These are phyloP conservation scores for Saccostrea cuccullata DNA, from an alignment of 1,140 invertebrate genomes.

Conservation along the genomic window DNA sequence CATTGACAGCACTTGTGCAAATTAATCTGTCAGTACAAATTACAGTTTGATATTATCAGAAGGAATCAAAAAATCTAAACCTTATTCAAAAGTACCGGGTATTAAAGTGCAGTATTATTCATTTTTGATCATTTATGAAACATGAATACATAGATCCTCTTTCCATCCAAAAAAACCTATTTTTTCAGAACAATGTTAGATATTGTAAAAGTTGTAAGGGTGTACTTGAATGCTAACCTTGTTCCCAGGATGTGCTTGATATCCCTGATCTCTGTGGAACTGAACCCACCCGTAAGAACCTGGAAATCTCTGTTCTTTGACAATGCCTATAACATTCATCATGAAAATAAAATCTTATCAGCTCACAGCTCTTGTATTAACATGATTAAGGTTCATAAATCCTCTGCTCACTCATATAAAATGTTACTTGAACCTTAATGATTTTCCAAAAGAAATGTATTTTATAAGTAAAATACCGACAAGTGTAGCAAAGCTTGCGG, in stretches of 20 bases:
- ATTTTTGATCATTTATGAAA: neutral
- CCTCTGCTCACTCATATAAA: no score
- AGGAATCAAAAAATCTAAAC: no score
- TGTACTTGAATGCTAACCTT: neutral
- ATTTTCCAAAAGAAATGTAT: no score
- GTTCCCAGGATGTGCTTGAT: neutral
- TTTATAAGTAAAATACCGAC: no score
- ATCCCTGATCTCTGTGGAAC: neutral
- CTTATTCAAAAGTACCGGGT: neutral
- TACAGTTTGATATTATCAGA: neutral
- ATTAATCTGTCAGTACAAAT: neutral
- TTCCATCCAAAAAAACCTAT: neutral
- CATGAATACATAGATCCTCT: neutral
- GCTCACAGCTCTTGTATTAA: no score
- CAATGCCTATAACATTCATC: neutral
- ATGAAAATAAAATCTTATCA: neutral
- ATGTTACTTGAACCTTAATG: no score
- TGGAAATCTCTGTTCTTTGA: constrained; percentile 24
- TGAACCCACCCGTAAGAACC: neutral
- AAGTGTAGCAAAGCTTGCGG: no score
- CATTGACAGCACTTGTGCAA: neutral
- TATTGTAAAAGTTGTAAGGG: neutral
- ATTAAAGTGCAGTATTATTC: neutral
- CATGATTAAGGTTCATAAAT: no score
- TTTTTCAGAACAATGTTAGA: neutral